These are phyloP conservation scores for crab-eating macaque (Macaca fascicularis) DNA, from an alignment of 2,113 vertebrate species.

Conservation along the genomic window T2T-MFA8v1.1 NC_088378.1:11134501-11135000, in stretches of 20 bases:
- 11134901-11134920: not conserved
- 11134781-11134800: not conserved
- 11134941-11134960: not conserved
- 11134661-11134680: not conserved
- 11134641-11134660: not conserved
- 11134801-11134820: not conserved
- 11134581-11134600: conserved; percentile 43
- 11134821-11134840: not conserved
- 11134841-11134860: not conserved
- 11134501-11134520: not conserved
- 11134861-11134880: not conserved
- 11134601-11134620: not conserved
- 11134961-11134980: not conserved
- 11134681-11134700: conserved; percentile 20
- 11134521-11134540: not conserved
- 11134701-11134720: not conserved
- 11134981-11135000: not conserved
- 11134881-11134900: not conserved
- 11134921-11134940: not conserved
- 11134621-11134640: not conserved
- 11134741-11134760: rapidly evolving
- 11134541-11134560: conserved; percentile 4
- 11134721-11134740: rapidly evolving
- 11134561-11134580: conserved; percentile 32
- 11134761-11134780: not conserved